These are phyloP conservation scores for Heliangelus exortis DNA, from an alignment of 2,797 vertebrate genomes.

Conservation along the genomic window DNA sequence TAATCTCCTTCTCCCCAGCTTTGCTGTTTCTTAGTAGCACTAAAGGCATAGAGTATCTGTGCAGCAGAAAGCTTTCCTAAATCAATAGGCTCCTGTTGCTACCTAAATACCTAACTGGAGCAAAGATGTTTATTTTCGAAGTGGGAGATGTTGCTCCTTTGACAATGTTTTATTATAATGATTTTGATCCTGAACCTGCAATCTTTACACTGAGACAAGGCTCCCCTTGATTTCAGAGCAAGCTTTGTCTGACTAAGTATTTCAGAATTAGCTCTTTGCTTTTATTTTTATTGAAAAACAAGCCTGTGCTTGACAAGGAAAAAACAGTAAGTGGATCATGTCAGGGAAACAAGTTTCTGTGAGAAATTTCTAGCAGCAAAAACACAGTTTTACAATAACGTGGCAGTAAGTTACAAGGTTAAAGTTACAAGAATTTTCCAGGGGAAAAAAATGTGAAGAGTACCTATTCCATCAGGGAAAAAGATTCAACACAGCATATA, in stretches of 20 bases:
- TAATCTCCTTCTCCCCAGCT: neutral
- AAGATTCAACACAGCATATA: neutral
- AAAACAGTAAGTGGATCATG: slow-evolving; percentile 55
- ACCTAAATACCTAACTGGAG: slow-evolving; percentile 57
- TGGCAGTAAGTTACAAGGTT: neutral
- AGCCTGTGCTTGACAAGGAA: slow-evolving; percentile 20
- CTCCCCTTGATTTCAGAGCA: slow-evolving; percentile 27
- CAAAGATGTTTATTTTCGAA: slow-evolving; percentile 60
- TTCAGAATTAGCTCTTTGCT: slow-evolving; percentile 59
- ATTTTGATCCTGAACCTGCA: slow-evolving; percentile 60
- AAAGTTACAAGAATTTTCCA: neutral
- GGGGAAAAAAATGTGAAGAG: neutral
- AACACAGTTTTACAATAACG: neutral
- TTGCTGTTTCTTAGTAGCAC: neutral
- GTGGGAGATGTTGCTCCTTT: slow-evolving; percentile 37
- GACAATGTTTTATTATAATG: slow-evolving; percentile 54
- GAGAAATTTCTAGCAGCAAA: slow-evolving; percentile 61
- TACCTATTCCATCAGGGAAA: neutral
- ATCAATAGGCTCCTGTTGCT: slow-evolving; percentile 55
- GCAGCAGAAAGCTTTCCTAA: slow-evolving; percentile 29
- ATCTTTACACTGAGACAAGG: slow-evolving; percentile 32
- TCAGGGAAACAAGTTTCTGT: slow-evolving; percentile 23
- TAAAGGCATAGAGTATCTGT: neutral
- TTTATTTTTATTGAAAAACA: slow-evolving; percentile 61
- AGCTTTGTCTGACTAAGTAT: slow-evolving; percentile 38